Conservation (phyloP, 30 jellyfish, hydroid and myxozoan species). For the Morbakka virulenta region DNA sequence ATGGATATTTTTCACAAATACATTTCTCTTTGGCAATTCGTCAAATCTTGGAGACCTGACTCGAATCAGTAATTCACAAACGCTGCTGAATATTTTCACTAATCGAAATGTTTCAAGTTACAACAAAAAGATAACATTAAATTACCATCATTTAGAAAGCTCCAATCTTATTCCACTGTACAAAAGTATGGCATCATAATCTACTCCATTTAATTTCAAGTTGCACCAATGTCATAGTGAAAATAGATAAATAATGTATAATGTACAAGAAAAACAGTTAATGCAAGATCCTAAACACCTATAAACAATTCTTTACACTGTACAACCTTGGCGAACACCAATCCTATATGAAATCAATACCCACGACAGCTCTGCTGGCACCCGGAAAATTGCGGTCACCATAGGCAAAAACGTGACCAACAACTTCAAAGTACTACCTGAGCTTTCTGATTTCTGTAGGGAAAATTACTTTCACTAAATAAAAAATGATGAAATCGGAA, state of each 20-base stretch:
- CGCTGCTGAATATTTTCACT: no score
- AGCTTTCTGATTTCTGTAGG: no score
- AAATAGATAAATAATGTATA: neutral
- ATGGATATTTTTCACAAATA: no score
- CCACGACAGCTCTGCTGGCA: neutral
- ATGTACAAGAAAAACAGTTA: neutral
- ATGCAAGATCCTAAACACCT: neutral
- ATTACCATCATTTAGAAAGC: neutral
- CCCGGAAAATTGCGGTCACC: no score
- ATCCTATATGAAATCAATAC: neutral
- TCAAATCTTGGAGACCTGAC: no score
- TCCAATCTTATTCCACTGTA: neutral
- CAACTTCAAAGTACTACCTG: no score
- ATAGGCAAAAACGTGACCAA: no score
- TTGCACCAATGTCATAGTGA: neutral
- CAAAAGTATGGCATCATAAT: neutral
- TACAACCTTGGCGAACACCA: neutral
- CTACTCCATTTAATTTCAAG: neutral
- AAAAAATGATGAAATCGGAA: no score
- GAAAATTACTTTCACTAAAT: no score
- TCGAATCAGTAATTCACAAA: no score
- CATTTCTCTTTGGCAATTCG: no score
- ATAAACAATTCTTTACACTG: neutral
- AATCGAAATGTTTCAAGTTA: no score
- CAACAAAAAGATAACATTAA: neutral